Base-by-base conservation (phyloP, 2,888 invertebrate genomes). In the Caenorhabditis sp. region DNA sequence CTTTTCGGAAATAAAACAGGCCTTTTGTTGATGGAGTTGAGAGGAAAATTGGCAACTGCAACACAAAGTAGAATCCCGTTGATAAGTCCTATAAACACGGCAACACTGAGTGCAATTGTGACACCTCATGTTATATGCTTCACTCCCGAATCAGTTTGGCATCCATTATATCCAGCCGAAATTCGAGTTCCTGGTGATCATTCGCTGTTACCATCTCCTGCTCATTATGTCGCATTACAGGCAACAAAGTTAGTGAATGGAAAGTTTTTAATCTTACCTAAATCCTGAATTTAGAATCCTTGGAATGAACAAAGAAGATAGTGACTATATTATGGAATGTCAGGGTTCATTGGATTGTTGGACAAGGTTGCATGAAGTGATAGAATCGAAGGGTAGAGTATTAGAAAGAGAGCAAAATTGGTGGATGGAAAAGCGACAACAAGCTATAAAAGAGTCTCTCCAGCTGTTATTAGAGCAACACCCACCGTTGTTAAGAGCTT, bases 111-210 rank as follows among this genome's bases (percentile, higher is more conserved):
- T 43, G 68, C 81, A 2, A 77, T 72, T 14, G 78, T 85, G 20
- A 80, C 85, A 12, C 70, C 73, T 7, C 80, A 87, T 61, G 79
- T 88, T 61, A 83, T 88, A 56, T 87, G 87, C 53, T 85, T 87
- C 70, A 86, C 87, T 8, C 77, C 85, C 3, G 84, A 85, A 65
- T 83, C 83, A 38, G 83, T 87, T 4, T 86, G 85, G 61, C 87
- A 87, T 67, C 87, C 87, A 5, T 70, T 86, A 17, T 87, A 87
- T 66, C 85, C 86, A 10, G 81, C 82, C 0, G 82, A 84, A 60
- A 82, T 87, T 31, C 67, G 76, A 27, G 43, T 60, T 1, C 21
- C 76, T 8, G 58, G 58, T 1, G 82, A 80, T n/a, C 62, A 67
- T 25, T 61, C 76, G n/a, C 58, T 69, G 1, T 57, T 83, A n/a